phyloP scores from a whole-genome alignment of 2,888 invertebrate species.

The Bursaphelenchus okinawaensis region DNA sequence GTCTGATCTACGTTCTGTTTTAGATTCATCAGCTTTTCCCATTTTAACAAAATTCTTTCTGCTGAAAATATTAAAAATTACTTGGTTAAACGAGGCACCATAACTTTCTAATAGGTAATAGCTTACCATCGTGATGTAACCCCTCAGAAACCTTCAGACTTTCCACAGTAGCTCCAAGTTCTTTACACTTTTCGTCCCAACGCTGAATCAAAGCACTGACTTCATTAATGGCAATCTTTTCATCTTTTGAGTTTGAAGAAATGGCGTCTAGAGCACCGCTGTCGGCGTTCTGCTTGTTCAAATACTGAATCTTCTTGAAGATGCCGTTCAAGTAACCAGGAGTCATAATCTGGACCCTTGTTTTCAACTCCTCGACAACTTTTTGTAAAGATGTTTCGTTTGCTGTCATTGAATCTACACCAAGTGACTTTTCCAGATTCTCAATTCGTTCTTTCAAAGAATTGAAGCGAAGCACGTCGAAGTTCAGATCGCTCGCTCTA shows the following conservation, averaged over 20 bases:
- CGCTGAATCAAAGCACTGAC: slow-evolving; percentile 10
- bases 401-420: background rate
- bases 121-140: slow-evolving; percentile 19
- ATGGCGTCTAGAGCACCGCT: slow-evolving; percentile 3
- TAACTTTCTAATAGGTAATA: background rate
- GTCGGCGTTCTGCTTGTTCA: background rate
- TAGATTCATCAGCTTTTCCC: slow-evolving; percentile 2
- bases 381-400: slow-evolving; percentile 9
- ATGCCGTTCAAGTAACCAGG: slow-evolving; percentile 13
- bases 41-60: slow-evolving; percentile 4
- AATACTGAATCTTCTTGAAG: background rate
- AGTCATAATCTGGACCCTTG: slow-evolving; percentile 11
- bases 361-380: slow-evolving; percentile 11
- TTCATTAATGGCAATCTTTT: slow-evolving; percentile 8
- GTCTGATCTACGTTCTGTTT: slow-evolving; percentile 20
- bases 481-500: background rate
- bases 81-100: too few species aligned
- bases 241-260: slow-evolving; percentile 10
- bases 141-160: slow-evolving; percentile 3
- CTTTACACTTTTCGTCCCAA: slow-evolving; percentile 16
- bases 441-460: background rate
- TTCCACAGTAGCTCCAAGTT: slow-evolving; percentile 13
- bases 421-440: slow-evolving; percentile 1
- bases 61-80: slow-evolving; percentile 13
- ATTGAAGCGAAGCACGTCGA: background rate